Conservation (phyloP, 2,797 vertebrate genomes). For the Setipinna tenuifilis region DNA sequence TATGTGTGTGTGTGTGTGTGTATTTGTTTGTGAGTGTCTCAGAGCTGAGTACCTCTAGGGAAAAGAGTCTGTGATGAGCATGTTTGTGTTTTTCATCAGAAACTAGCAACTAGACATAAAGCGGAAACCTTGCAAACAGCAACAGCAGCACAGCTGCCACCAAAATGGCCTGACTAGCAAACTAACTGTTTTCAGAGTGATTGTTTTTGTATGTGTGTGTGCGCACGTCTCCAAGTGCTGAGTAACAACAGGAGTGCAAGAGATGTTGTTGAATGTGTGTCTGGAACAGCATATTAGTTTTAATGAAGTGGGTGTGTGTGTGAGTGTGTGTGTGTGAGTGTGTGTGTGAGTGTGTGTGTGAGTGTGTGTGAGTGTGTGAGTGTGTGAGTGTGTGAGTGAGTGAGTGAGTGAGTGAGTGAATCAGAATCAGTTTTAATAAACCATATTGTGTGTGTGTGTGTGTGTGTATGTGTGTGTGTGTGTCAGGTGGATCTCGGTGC, state of each 20-base stretch:
- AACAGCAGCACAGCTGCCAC: no score
- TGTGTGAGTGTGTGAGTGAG: neutral
- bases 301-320: neutral
- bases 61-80: no score
- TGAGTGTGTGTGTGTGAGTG: neutral
- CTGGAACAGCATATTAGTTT: neutral
- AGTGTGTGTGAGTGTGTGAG: neutral
- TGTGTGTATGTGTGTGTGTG: slow-evolving; percentile 31
- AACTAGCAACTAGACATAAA: no score
- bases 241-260: neutral
- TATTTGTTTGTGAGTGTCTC: neutral
- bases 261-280: neutral
- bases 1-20: neutral
- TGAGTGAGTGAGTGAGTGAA: no score
- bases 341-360: neutral
- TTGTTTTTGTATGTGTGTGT: neutral
- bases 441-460: no score
- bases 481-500: slow-evolving; percentile 76
- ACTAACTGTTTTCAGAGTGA: neutral
- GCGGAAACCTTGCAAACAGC: no score
- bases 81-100: no score
- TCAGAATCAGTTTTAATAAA: no score
- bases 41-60: no score
- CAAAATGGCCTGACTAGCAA: no score
- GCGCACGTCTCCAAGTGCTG: no score